Base-by-base conservation (phyloP, 2,113 vertebrate genomes). In the Meleagris gallopavo region DNA sequence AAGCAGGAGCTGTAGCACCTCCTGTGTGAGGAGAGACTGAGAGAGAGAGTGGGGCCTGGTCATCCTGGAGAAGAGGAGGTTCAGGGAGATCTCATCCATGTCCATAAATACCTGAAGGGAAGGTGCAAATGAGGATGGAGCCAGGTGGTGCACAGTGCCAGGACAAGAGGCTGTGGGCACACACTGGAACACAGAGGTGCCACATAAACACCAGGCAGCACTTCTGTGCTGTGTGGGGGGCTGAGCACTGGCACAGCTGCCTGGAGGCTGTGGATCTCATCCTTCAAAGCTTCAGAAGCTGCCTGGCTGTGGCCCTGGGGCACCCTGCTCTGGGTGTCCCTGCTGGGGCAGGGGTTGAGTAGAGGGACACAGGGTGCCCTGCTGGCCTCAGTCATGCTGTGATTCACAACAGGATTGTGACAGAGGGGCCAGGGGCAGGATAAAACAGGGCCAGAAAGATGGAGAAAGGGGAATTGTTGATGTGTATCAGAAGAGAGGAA, bases 81-180 rank as follows among this genome's bases (percentile, higher is more conserved):
- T n/a, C 32, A 58, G 30, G 30, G 30, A 57, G 55, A 32, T 57
- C 32, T 58, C 55, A n/a, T 58, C 55, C 18, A 20, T 58, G 32
- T 20, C 55, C 32, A n/a, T 58, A 58, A 58, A 58, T 20, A 58
- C 19, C 32, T 58, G 55, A 58, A 58, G 55, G 18, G 55, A 57
- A 18, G 2, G 55, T 57, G 55, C 25, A 79, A 1, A 66, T 54
- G 55, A 78, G 1, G 6, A 8, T 0, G 0, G 58, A 87, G 6
- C 10, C 30, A 2, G 21, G 11, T 2, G 3, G 16, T 73, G n/a
- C 18, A 25, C 48, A 55, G 9, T n/a, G 61, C 19, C 34, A 62
- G 52, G 4, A 32, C 7, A 52, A 52, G 62, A 66, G 38, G 9
- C 7, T 12, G 11, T 0, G 9, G 32, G 41, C 25, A 40, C 21